Conservation (phyloP, 2,888 invertebrate species). For the Strigamia maritima region DNA sequence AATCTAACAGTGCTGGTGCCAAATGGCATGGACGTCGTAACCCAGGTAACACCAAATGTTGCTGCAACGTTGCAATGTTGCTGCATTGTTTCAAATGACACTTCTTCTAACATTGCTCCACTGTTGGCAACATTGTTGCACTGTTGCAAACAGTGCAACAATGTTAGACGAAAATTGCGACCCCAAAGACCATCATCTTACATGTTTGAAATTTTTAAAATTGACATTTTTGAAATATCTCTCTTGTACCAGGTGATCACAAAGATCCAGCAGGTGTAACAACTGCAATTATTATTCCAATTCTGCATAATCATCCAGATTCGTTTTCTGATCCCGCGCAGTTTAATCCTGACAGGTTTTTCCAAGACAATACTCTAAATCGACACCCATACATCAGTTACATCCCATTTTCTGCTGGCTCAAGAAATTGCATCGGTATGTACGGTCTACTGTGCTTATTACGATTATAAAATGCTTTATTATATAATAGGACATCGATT, state of each 20-base stretch:
- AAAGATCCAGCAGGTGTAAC: background rate
- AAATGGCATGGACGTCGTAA: conserved; percentile 55
- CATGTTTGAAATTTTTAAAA: too few species aligned
- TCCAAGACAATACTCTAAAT: background rate
- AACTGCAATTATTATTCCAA: background rate
- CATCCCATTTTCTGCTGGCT: background rate
- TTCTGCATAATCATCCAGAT: background rate
- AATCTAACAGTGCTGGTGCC: conserved; percentile 48
- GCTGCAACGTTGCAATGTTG: too few species aligned
- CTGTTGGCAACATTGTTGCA: too few species aligned
- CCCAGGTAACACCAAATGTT: conserved; percentile 56
- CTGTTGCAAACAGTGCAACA: too few species aligned
- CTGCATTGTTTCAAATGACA: too few species aligned
- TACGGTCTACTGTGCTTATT: too few species aligned
- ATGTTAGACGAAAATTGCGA: too few species aligned
- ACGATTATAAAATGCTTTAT: too few species aligned
- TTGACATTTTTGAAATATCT: background rate
- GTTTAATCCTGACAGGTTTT: background rate
- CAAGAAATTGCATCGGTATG: background rate
- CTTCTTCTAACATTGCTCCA: too few species aligned
- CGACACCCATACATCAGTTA: background rate
- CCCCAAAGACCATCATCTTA: too few species aligned
- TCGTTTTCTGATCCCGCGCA: background rate
- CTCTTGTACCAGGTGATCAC: background rate
- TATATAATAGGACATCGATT: background rate